Base-by-base conservation (phyloP, 2,113 vertebrate species). In the Morone chrysops region DNA sequence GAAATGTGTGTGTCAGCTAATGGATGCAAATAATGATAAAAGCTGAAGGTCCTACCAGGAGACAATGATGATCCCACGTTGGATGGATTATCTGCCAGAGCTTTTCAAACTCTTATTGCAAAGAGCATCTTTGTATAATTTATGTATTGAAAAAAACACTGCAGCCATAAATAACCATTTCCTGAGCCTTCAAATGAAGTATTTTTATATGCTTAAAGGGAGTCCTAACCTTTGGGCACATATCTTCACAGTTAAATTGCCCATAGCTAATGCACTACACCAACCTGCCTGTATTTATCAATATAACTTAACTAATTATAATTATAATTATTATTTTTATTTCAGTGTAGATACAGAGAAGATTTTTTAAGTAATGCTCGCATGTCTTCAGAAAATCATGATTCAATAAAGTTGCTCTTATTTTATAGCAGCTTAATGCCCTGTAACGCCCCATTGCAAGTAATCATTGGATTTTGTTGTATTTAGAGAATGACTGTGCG, bases 71-170 rank as follows among this genome's bases (percentile, higher is more conserved):
- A 78, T 85, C 6, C 43, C 48, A 70, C 54, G 69, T 56, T 87
- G 75, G 68, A 91, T 85, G 71, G 81, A 84, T 93, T 74, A 70
- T 73, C 80, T 75, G 68, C 73, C 90, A 86, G 45, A 78, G 73
- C 60, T 75, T 88, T 79, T 89, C 31, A 70, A 86, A 82, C 47
- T 73, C 48, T 83, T 77, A 80, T 71, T 68, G 31, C 69, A 31
- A 82, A 87, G 59, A 82, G 48, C 60, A 66, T 80, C 12, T 85
- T 48, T 87, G 51, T 79, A 73, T 88, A 80, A 86, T 83, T 75
- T 89, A 86, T 88, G 79, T 66, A 80, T 79, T 82, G 81, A 86
- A 85, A 86, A 85, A 87, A 73, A 88, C 47, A 45, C 16, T 22
- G 38, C 8, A 16, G 72, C 67, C 82, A 87, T 90, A 83, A 90